Evolutionary conservation across 2,113 vertebrate genomes (phyloP).

Genomic region (Scophthalmus maximus): DNA sequence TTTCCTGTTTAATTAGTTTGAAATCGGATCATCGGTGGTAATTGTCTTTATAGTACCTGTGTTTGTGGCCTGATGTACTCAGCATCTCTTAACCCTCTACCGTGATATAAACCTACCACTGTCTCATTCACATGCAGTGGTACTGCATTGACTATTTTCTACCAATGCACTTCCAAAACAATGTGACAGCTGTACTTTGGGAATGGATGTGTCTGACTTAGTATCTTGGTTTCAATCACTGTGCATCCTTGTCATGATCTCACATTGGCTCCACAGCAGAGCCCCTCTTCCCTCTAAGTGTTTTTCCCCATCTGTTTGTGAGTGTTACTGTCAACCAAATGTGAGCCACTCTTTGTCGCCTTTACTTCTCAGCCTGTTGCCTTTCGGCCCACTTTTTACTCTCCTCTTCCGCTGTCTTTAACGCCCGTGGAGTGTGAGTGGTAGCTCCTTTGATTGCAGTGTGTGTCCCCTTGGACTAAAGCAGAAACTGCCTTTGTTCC

Average conservation of each 20-base stretch:
- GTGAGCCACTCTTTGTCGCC: slow-evolving; percentile 12
- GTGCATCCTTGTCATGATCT: slow-evolving; percentile 46
- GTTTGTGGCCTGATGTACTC: neutral
- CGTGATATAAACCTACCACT: neutral
- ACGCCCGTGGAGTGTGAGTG: slow-evolving; percentile 48
- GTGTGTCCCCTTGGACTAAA: slow-evolving; percentile 60
- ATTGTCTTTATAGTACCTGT: no score
- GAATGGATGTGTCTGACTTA: slow-evolving; percentile 31
- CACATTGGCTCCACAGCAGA: slow-evolving; percentile 9
- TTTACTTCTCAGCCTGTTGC: slow-evolving; percentile 45
- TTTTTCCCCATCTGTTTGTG: slow-evolving; percentile 67
- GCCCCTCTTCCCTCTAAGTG: slow-evolving; percentile 40
- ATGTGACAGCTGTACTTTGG: slow-evolving; percentile 6
- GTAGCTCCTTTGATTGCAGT: slow-evolving; percentile 60
- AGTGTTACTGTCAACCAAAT: slow-evolving; percentile 39
- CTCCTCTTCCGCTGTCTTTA: slow-evolving; percentile 52
- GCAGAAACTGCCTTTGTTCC: slow-evolving; percentile 65
- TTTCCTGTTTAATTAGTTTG: slow-evolving; percentile 20
- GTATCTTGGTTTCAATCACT: slow-evolving; percentile 28
- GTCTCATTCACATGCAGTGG: neutral
- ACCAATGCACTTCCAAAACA: slow-evolving; percentile 26
- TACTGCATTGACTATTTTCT: slow-evolving; percentile 3
- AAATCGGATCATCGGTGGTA: slow-evolving; percentile 4
- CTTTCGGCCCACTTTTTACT: slow-evolving; percentile 40
- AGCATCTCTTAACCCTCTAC: neutral